Percentiles rank a stretch among this genome's conserved stretches.
These are phyloP conservation scores for Neopipo cinnamomea DNA, from an alignment of 2,113 vertebrate genomes.

Conservation along the genomic window DNA sequence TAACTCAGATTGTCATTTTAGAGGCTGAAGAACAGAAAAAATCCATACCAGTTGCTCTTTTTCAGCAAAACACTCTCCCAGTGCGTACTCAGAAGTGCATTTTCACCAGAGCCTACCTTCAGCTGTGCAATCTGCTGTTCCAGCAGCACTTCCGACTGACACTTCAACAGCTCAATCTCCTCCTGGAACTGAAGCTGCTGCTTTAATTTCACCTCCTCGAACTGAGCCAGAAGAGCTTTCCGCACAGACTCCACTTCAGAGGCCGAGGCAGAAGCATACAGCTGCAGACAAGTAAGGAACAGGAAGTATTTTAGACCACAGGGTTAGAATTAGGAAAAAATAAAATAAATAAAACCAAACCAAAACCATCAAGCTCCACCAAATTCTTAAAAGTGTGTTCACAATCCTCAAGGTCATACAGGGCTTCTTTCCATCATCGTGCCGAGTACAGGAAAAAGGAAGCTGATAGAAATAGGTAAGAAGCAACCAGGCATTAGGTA, in stretches of 20 bases:
- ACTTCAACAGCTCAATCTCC: slow-evolving; percentile 81
- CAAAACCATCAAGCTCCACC: background rate
- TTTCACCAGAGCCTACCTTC: slow-evolving; percentile 69
- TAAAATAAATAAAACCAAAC: background rate
- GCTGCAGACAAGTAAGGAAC: background rate
- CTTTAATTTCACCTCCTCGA: slow-evolving; percentile 70
- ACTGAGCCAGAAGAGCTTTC: slow-evolving; percentile 52
- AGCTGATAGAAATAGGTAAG: background rate
- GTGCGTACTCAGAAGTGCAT: background rate
- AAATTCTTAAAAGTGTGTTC: background rate
- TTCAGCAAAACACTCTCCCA: background rate
- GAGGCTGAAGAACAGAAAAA: background rate
- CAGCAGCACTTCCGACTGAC: slow-evolving; percentile 76
- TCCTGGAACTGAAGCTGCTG: slow-evolving; percentile 79
- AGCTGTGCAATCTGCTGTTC: slow-evolving; percentile 76
- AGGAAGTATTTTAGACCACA: background rate
- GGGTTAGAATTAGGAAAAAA: background rate
- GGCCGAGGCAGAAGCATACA: slow-evolving; percentile 28
- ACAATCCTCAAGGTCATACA: background rate
- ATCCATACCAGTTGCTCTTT: background rate
- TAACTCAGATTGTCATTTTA: background rate
- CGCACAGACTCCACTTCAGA: slow-evolving; percentile 73
- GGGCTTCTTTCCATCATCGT: background rate
- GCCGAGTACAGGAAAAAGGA: background rate
- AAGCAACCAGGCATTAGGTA: background rate